phyloP scores from a whole-genome alignment of 2,113 vertebrate genomes.

The Callorhinus ursinus region DNA sequence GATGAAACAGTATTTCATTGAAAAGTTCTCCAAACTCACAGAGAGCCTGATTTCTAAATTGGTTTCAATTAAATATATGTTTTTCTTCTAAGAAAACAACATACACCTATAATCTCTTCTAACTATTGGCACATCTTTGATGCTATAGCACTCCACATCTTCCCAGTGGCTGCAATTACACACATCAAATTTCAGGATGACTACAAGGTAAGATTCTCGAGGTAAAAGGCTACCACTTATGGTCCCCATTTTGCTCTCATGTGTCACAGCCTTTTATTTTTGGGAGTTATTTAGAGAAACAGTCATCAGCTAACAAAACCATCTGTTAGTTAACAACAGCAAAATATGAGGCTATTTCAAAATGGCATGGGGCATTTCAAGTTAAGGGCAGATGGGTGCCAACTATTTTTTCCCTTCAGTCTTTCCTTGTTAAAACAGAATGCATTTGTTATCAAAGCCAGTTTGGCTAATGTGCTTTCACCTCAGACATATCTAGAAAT shows the following conservation, averaged over 20 bases:
- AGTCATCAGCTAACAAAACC: slow-evolving; percentile 73
- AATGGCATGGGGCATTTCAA: slow-evolving; percentile 77
- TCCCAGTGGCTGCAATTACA: slow-evolving; percentile 83
- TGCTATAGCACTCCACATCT: slow-evolving; percentile 67
- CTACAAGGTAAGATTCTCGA: slow-evolving; percentile 69
- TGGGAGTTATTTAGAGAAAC: slow-evolving; percentile 76
- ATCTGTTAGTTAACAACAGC: slow-evolving; percentile 77
- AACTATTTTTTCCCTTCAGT: slow-evolving; percentile 69
- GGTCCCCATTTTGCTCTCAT: slow-evolving; percentile 74
- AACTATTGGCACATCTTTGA: slow-evolving; percentile 71
- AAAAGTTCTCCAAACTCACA: slow-evolving; percentile 69
- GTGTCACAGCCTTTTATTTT: slow-evolving; percentile 79
- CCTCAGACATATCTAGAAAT: slow-evolving; percentile 85
- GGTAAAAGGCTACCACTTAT: slow-evolving; percentile 77
- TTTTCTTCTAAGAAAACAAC: slow-evolving; percentile 71
- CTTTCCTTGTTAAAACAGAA: slow-evolving; percentile 77
- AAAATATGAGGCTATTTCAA: slow-evolving; percentile 78
- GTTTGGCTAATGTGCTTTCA: slow-evolving; percentile 86
- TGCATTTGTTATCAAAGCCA: slow-evolving; percentile 81
- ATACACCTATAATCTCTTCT: slow-evolving; percentile 70
- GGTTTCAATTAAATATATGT: slow-evolving; percentile 81
- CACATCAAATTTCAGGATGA: slow-evolving; percentile 81
- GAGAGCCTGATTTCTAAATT: slow-evolving; percentile 75
- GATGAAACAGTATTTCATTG: slow-evolving; percentile 73
- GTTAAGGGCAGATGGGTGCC: slow-evolving; percentile 66